phyloP scores from a whole-genome alignment of 2,888 invertebrate genomes.

The Augiades crinisus region DNA sequence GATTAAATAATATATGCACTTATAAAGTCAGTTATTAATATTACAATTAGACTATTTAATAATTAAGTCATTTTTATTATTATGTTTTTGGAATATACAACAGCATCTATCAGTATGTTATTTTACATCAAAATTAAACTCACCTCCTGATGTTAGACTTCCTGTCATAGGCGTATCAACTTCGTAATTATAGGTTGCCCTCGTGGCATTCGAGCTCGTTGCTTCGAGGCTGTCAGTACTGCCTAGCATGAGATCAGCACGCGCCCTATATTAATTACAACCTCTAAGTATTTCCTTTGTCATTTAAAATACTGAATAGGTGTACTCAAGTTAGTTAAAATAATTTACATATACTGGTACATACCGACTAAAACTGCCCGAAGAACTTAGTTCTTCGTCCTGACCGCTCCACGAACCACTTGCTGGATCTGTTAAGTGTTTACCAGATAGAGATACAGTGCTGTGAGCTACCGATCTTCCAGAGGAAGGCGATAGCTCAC shows the following conservation, averaged over 20 bases:
- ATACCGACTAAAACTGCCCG: conserved; percentile 77
- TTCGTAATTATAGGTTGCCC: conserved; percentile 92
- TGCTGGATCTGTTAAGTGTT: conserved; percentile 80
- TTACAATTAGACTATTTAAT: too few relatives aligned
- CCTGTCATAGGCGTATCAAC: conserved; percentile 93
- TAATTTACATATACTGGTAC: too few relatives aligned
- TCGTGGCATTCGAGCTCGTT: conserved; percentile 89
- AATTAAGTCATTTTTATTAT: too few relatives aligned
- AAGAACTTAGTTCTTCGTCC: conserved; percentile 76
- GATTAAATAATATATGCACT: too few relatives aligned
- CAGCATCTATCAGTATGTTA: background rate
- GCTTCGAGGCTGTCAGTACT: conserved; percentile 89
- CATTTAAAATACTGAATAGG: too few relatives aligned
- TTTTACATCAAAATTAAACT: conserved; percentile 30
- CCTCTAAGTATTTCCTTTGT: too few relatives aligned
- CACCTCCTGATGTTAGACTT: conserved; percentile 88
- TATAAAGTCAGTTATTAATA: too few relatives aligned
- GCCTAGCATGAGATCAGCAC: conserved; percentile 81
- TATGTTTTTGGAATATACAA: conserved; percentile 1
- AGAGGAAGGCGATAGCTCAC: conserved; percentile 77
- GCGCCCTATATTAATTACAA: conserved; percentile 44
- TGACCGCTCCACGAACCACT: conserved; percentile 80
- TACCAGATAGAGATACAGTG: conserved; percentile 68
- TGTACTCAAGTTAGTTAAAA: too few relatives aligned
- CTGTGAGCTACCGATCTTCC: conserved; percentile 76